Evolutionary conservation across 2,113 vertebrate species (phyloP).

Genomic region (Gymnarchus niloticus): DNA sequence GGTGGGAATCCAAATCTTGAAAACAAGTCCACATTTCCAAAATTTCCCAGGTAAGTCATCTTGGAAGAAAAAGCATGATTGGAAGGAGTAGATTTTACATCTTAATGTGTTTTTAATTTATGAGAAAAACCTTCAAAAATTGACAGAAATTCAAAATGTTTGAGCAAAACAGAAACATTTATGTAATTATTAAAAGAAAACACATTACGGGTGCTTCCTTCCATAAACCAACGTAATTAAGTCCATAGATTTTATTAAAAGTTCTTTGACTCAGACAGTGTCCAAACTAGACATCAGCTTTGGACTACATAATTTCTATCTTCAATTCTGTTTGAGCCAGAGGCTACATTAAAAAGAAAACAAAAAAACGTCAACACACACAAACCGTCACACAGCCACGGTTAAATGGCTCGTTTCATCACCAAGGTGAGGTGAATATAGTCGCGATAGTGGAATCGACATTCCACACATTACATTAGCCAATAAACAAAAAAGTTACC

Average conservation of each 20-base stretch:
- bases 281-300: neutral
- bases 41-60: constrained; percentile 9
- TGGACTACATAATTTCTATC: neutral
- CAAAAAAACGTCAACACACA: neutral
- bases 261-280: neutral
- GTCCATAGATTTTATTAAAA: neutral
- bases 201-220: neutral
- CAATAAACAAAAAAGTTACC: neutral
- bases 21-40: constrained; percentile 13
- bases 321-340: neutral
- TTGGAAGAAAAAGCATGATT: constrained; percentile 1
- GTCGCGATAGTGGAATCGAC: neutral
- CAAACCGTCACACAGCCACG: neutral
- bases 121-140: neutral
- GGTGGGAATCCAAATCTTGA: neutral
- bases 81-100: neutral
- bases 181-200: neutral
- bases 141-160: neutral
- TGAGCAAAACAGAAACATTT: neutral
- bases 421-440: neutral
- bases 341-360: neutral
- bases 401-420: neutral
- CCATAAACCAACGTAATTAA: neutral
- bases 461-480: neutral
- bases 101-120: neutral